Evolutionary conservation across 2,113 vertebrate species (phyloP).

Genomic region (Odontophorus gujanensis): DNA sequence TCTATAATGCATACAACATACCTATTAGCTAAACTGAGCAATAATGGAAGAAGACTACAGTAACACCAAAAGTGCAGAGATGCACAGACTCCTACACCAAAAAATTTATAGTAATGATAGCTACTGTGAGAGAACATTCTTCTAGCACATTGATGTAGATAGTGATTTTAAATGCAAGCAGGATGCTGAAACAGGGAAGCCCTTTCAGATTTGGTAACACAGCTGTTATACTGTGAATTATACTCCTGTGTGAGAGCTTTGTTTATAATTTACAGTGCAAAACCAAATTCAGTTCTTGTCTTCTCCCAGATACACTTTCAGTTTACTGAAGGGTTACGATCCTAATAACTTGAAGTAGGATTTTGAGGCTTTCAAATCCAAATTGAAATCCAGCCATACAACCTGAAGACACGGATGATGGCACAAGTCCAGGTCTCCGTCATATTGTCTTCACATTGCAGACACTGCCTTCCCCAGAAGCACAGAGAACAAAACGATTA

Average conservation of each 20-base stretch:
- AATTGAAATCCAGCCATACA: neutral
- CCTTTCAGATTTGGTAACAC: conserved; percentile 61
- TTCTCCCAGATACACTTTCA: conserved; percentile 6
- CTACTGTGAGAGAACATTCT: neutral
- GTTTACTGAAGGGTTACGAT: neutral
- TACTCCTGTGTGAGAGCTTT: conserved; percentile 25
- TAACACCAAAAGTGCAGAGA: neutral
- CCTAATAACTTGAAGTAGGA: neutral
- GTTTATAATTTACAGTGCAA: conserved; percentile 52
- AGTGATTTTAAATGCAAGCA: conserved; percentile 26
- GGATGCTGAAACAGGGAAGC: conserved; percentile 43
- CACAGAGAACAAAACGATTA: neutral
- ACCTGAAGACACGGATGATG: neutral
- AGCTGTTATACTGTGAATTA: conserved; percentile 52
- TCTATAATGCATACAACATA: neutral
- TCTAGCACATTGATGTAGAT: conserved; percentile 29
- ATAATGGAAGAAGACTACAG: neutral
- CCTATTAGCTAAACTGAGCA: neutral
- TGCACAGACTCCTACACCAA: neutral
- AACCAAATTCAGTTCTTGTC: conserved; percentile 5
- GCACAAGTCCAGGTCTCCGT: neutral
- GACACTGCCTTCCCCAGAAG: neutral
- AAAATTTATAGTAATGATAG: neutral
- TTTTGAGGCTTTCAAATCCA: conserved; percentile 10
- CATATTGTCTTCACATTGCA: neutral